A percentile compares a stretch with the other conserved stretches of the same genome.
Conservation (phyloP, 1,140 invertebrate genomes). For the Ceratosolen solmsi region DNA sequence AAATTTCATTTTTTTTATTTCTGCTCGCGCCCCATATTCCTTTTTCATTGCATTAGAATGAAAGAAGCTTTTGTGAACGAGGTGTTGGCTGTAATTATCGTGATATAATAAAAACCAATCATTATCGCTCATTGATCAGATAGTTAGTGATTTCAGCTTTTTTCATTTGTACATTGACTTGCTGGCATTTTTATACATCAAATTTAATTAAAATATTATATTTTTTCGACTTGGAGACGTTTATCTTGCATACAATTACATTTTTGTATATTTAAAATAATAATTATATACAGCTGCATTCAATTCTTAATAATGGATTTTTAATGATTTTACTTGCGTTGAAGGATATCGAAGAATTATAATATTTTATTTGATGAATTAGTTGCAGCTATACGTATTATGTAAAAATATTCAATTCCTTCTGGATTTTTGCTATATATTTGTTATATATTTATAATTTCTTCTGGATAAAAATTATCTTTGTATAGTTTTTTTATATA, state of each 20-base stretch:
- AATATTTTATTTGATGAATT: not conserved
- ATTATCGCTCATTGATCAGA: not conserved
- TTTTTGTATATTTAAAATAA: too few relatives aligned
- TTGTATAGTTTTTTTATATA: too few relatives aligned
- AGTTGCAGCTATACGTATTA: not conserved
- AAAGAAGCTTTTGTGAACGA: conserved; percentile 9
- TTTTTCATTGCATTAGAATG: not conserved
- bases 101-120: conserved; percentile 7
- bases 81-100: conserved; percentile 31
- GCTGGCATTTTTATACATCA: too few relatives aligned
- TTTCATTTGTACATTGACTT: too few relatives aligned
- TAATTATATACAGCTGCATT: too few relatives aligned
- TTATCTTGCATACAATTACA: too few relatives aligned
- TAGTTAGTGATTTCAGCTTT: too few relatives aligned
- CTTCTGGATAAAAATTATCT: too few relatives aligned
- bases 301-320: not conserved
- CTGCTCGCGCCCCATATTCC: not conserved
- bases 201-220: too few relatives aligned
- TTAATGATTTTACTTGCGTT: not conserved
- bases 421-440: not conserved
- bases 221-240: too few relatives aligned
- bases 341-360: not conserved
- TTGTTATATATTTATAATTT: not conserved
- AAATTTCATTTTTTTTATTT: not conserved
- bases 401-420: not conserved